Evolutionary conservation across 2,113 vertebrate species (phyloP), one percentile per base, ranked within the genome.

Genomic region (Plotosus lineatus): DNA sequence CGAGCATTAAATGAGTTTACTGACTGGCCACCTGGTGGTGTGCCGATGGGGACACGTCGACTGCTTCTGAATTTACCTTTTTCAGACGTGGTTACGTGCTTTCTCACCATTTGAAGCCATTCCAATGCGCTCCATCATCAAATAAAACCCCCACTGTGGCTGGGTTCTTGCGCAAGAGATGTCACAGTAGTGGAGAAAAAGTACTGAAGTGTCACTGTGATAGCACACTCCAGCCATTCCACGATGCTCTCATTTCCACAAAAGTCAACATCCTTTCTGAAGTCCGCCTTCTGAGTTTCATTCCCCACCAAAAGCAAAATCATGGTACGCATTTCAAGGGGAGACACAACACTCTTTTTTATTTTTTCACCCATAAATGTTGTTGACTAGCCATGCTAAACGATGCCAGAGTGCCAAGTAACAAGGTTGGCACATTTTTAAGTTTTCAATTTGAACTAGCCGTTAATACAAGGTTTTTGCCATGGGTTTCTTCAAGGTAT

Each of bases 141-240:
- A 28, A 58, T 44, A 19, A 55, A 75, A n/a, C 53, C 14, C 15
- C 40, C 21, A n/a, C 6, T 28, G 26, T 55, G 10, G 14, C 0
- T n/a, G n/a, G n/a, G 56, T 28, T 75, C 36, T 28, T 44, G 74
- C n/a, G 74, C n/a, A 40, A 75, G 40, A 33, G 50, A 56, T 55
- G 21, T 36, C 42, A 9, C 36, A 42, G 26, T 7, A 71, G 55
- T 58, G 51, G 48, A 31, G 19, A 36, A 28, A 72, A 33, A 56
- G 17, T 4, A 73, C 28, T 46, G 28, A n/a, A 48, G 42, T 33
- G 56, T 60, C 46, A 51, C 19, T 5, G 38, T 38, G 31, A 33
- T 38, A 11, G 36, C 28, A 36, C 31, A 38, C 21, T 74, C 38
- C 23, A 23, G 38, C 21, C n/a, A 42, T 40, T 19, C 6, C 65